Evolutionary conservation across 2,797 vertebrate genomes (phyloP), one percentile per base, ranked within the genome.

Genomic region (Sebastes paucispinis): DNA sequence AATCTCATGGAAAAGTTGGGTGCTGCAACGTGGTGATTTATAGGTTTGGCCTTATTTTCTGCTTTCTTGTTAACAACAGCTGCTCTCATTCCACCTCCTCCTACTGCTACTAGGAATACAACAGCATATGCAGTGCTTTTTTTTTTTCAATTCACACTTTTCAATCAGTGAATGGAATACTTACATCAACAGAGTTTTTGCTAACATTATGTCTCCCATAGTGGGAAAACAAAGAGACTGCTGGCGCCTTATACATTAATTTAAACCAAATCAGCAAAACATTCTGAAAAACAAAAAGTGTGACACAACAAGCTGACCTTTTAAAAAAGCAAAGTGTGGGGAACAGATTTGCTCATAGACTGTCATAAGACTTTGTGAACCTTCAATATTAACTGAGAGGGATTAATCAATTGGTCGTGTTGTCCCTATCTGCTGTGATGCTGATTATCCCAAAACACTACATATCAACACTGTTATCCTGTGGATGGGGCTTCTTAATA

Each of bases 1-100:
- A 58, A 11, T 70, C 43, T 75, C 71, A 79, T 75, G 86, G 77
- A 87, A 79, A 78, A 32, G 39, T 80, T 77, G 72, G 14, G 55
- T 65, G 82, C 79, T 70, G 73, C 80, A 75, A 5, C 55, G 32
- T 18, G 43, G 43, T 74, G 4, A 62, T 73, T 72, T 39, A 24
- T 47, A 47, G 39, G 29, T 39, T 75, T 31, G 27, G 3, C 27
- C 47, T 59, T 24, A 36, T 39, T 63, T 36, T 80, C 29, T 47
- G 32, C 29, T 70, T 77, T 63, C 22, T 54, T 54, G 57, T 72
- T 34, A 27, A 57, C 63, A 60, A 39, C 43, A 64, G 18, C 63
- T 50, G 59, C 25, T 63, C 4, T 54, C 18, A 9, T 57, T 65
- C 8, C 54, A 9, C 43, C 64, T 58, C 24, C 25, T 79, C 20